Conservation (phyloP, 2,113 vertebrate genomes). For the Thymallus thymallus region DNA sequence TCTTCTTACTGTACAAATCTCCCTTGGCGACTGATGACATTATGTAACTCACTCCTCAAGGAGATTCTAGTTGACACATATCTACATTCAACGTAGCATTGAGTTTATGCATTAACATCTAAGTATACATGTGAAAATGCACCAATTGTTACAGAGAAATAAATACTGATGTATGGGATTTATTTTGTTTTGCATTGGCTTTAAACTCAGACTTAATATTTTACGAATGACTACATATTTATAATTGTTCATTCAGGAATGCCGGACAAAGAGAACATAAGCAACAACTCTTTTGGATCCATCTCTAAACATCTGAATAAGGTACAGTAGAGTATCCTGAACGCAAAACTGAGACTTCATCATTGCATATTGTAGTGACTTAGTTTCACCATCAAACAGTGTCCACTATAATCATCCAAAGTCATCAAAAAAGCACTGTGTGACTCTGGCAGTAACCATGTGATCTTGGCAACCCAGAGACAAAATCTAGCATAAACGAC, state of each 20-base stretch:
- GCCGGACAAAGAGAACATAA: conserved; percentile 90
- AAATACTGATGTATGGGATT: neutral
- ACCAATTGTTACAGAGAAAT: neutral
- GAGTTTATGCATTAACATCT: neutral
- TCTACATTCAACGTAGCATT: neutral
- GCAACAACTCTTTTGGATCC: conserved; percentile 77
- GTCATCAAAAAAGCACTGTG: neutral
- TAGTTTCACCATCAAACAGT: neutral
- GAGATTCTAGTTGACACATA: neutral
- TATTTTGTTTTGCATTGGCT: neutral
- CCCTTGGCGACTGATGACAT: neutral
- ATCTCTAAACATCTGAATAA: conserved; percentile 83
- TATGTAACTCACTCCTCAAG: neutral
- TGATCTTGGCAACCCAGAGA: no score
- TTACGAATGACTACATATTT: neutral
- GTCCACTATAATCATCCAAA: no score
- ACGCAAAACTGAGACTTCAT: neutral
- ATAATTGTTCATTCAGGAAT: conserved; percentile 72
- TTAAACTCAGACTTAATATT: neutral
- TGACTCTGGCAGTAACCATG: neutral
- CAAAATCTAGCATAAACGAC: no score
- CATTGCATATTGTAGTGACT: neutral
- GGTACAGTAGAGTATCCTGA: conserved; percentile 83
- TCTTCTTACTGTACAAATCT: neutral
- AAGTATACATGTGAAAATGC: neutral